A percentile compares a stretch with the other conserved stretches of the same genome.
These are phyloP conservation scores for Vidua macroura DNA, from an alignment of 2,113 vertebrate species.

Conservation along the genomic window DNA sequence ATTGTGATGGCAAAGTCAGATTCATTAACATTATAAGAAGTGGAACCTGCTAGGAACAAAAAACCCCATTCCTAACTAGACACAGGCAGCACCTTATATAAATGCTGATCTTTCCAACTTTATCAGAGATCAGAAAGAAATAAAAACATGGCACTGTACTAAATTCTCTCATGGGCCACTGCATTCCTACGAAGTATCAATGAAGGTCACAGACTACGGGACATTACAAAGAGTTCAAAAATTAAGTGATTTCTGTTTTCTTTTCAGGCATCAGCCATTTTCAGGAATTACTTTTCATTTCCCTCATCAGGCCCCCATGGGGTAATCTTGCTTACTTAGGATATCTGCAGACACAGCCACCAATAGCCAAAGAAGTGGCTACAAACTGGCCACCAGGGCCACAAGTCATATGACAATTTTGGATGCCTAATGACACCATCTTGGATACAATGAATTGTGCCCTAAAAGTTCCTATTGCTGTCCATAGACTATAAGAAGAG, in stretches of 20 bases:
- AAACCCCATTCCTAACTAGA: neutral
- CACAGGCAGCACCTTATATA: neutral
- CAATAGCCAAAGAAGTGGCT: neutral
- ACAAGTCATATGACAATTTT: neutral
- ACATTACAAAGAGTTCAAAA: neutral
- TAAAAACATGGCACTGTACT: neutral
- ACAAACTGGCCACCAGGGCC: neutral
- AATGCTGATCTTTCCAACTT: neutral
- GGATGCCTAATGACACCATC: neutral
- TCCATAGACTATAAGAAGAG: neutral
- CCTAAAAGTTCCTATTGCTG: neutral
- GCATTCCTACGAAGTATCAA: neutral
- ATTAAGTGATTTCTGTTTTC: neutral
- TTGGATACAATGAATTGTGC: neutral
- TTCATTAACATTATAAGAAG: neutral
- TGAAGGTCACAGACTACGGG: neutral
- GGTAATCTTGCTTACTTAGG: neutral
- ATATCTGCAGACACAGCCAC: neutral
- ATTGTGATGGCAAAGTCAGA: neutral
- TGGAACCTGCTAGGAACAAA: constrained; percentile 30
- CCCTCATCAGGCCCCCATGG: neutral
- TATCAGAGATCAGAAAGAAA: neutral
- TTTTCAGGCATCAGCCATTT: neutral
- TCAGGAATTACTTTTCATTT: neutral
- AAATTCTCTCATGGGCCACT: neutral